phyloP scores from a whole-genome alignment of 1,140 invertebrate genomes.

The Dysdera silvatica region DNA sequence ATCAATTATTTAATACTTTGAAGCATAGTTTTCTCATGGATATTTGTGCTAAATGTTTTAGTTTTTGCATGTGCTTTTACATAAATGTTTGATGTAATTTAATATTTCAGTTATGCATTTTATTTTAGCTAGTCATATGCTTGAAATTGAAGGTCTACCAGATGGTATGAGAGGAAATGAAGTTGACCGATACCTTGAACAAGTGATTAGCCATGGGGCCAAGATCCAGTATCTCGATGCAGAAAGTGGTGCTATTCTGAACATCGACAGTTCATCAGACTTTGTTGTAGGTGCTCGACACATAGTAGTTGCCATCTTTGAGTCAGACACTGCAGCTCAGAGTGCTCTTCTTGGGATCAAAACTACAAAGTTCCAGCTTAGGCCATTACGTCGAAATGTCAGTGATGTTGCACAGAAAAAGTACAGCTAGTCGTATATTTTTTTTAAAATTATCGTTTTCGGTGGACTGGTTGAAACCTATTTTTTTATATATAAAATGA shows the following conservation, averaged over 20 bases:
- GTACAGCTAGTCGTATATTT: too few relatives aligned
- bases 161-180: constrained; percentile 28
- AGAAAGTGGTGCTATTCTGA: constrained; percentile 6
- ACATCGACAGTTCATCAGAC: constrained; percentile 9
- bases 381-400: too few relatives aligned
- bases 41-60: too few relatives aligned
- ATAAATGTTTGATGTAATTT: too few relatives aligned
- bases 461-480: too few relatives aligned
- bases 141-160: constrained; percentile 31
- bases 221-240: constrained; percentile 25
- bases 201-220: constrained; percentile 26
- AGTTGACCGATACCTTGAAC: constrained; percentile 31
- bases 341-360: constrained; percentile 33
- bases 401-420: too few relatives aligned
- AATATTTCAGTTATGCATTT: constrained; percentile 10
- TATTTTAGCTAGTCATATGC: constrained; percentile 15
- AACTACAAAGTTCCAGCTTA: constrained; percentile 32
- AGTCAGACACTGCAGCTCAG: constrained; percentile 32
- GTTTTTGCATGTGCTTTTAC: too few relatives aligned
- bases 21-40: too few relatives aligned
- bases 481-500: too few relatives aligned
- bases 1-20: too few relatives aligned
- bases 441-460: too few relatives aligned
- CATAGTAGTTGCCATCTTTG: constrained; percentile 31
- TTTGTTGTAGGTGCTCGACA: constrained; percentile 20